These are phyloP conservation scores for western clawed frog (Xenopus tropicalis) DNA, from an alignment of 2,113 vertebrate species.

Conservation along the genomic window DNA sequence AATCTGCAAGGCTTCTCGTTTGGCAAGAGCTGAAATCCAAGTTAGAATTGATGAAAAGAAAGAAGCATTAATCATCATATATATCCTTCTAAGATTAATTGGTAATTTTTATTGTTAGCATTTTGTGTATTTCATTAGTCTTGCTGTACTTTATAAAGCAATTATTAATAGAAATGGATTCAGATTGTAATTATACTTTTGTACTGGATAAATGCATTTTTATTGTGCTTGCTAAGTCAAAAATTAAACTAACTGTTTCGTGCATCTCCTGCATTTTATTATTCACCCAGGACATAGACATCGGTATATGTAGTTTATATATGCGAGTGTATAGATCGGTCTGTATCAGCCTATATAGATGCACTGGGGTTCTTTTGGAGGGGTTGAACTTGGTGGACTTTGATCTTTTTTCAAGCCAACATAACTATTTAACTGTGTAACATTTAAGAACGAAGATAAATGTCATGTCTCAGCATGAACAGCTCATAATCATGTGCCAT, in stretches of 20 bases:
- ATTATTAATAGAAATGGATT: conserved; percentile 10
- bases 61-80: conserved; percentile 16
- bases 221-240: neutral
- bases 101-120: conserved; percentile 14
- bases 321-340: too few species aligned
- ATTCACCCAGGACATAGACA: neutral
- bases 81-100: conserved; percentile 12
- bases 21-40: conserved; percentile 9
- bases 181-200: conserved; percentile 5
- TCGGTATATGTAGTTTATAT: too few species aligned
- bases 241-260: neutral
- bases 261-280: neutral
- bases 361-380: too few species aligned
- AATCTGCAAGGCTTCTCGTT: conserved; percentile 10
- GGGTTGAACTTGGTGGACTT: too few species aligned
- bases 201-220: conserved; percentile 3
- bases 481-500: too few species aligned
- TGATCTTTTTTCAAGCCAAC: too few species aligned
- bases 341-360: too few species aligned
- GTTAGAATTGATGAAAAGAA: conserved; percentile 13
- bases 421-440: too few species aligned
- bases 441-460: too few species aligned
- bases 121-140: conserved; percentile 5
- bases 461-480: too few species aligned
- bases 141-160: conserved; percentile 5